phyloP scores from a whole-genome alignment of 2,888 invertebrate species.

The Brachycybe producta region DNA sequence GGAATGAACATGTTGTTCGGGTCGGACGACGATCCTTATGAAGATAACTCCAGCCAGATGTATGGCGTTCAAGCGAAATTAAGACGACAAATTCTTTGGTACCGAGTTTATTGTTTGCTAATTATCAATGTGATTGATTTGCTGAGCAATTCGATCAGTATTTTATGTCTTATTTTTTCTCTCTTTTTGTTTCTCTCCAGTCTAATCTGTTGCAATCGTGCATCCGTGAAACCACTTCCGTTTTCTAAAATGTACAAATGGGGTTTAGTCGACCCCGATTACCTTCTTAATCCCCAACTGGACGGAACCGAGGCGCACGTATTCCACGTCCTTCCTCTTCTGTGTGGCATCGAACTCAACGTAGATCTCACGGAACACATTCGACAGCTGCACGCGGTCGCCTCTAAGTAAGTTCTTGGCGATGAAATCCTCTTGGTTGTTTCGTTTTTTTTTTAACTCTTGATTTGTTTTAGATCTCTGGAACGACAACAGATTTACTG shows the following conservation, averaged over 20 bases:
- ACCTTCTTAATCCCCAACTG: not conserved
- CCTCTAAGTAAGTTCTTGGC: too few relatives aligned
- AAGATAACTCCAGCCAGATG: too few relatives aligned
- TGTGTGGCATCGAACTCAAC: not conserved
- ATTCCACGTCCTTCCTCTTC: constrained; percentile 7
- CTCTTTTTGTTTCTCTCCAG: not conserved
- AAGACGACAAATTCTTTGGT: too few relatives aligned
- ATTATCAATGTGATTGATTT: not conserved
- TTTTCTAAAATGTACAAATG: not conserved
- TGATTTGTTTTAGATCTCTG: constrained; percentile 1
- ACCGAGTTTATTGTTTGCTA: too few relatives aligned
- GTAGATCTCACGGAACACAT: not conserved
- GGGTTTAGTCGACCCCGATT: not conserved
- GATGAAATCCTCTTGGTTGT: too few relatives aligned
- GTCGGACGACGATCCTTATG: constrained; percentile 1
- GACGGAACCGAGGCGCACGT: not conserved
- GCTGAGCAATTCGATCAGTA: not conserved
- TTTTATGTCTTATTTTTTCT: not conserved
- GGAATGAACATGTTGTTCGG: constrained; percentile 15
- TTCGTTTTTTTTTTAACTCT: not conserved
- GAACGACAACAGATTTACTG: not conserved
- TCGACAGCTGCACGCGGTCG: too few relatives aligned
- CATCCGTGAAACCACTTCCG: not conserved
- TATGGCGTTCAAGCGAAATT: too few relatives aligned
- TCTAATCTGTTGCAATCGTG: not conserved